Percentiles rank a stretch among this genome's conserved stretches.
phyloP scores from a whole-genome alignment of 2,888 invertebrate genomes.

The Prenolepis imparis region DNA sequence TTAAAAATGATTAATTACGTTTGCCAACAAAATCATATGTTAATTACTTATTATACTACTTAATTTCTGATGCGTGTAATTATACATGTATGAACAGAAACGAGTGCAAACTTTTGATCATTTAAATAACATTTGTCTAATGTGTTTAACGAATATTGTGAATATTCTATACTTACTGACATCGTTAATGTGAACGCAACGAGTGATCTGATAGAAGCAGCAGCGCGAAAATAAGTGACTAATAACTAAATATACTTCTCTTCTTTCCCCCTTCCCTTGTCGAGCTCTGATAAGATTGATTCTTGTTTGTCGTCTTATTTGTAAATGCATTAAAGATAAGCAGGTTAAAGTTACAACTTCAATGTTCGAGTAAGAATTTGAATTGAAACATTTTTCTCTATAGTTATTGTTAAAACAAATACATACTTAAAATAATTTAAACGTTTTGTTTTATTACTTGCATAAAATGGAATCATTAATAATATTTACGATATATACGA shows the following conservation, averaged over 20 bases:
- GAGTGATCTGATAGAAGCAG: too few relatives aligned
- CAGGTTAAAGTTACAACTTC: not conserved
- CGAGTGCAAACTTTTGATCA: not conserved
- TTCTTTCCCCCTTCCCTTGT: too few relatives aligned
- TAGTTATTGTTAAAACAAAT: not conserved
- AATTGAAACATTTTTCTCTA: not conserved
- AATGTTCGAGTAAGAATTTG: not conserved
- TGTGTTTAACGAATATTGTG: not conserved
- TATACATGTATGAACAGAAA: not conserved
- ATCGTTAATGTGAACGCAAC: not conserved
- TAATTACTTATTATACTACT: not conserved
- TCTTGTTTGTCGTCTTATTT: not conserved
- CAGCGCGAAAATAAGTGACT: not conserved
- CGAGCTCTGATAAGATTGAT: constrained; percentile 30
- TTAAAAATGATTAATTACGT: too few relatives aligned
- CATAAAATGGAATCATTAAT: not conserved
- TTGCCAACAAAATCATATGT: not conserved
- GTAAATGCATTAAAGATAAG: not conserved
- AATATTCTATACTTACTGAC: constrained; percentile 27
- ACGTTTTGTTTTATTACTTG: not conserved
- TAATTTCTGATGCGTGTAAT: not conserved
- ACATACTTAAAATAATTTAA: not conserved
- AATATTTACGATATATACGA: too few relatives aligned
- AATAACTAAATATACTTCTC: not conserved
- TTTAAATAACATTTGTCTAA: not conserved